Conservation (phyloP, 2,113 vertebrate genomes). For the Oenanthe melanoleuca region DNA sequence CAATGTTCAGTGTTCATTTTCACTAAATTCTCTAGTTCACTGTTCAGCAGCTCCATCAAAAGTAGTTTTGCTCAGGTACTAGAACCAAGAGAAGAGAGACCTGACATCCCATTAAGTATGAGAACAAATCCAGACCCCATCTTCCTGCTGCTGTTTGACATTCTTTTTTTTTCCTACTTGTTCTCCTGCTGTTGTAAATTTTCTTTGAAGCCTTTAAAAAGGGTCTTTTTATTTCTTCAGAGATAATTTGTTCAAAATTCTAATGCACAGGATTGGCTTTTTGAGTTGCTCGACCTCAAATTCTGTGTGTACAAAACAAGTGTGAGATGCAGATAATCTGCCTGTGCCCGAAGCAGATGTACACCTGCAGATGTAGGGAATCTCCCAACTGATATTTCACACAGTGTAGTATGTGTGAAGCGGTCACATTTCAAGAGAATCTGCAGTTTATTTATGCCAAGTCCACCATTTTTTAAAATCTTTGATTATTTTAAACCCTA, state of each 20-base stretch:
- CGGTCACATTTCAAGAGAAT: background rate
- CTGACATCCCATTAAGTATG: background rate
- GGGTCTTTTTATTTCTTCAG: background rate
- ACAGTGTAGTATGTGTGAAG: background rate
- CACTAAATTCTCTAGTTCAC: background rate
- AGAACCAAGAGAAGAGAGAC: background rate
- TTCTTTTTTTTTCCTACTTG: background rate
- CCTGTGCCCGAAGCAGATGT: background rate
- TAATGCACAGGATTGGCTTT: background rate
- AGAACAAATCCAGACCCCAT: background rate
- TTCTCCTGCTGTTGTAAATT: background rate
- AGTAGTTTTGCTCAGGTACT: background rate
- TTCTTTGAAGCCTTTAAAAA: background rate
- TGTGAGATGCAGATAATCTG: background rate
- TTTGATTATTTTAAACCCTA: background rate
- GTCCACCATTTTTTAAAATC: background rate
- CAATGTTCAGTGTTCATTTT: background rate
- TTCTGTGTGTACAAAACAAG: background rate
- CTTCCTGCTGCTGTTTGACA: background rate
- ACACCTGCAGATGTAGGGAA: background rate
- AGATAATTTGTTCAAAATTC: background rate
- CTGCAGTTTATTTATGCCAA: background rate
- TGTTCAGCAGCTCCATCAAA: background rate
- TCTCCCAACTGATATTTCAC: background rate
- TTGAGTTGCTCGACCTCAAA: background rate